Evolutionary conservation across 1,140 invertebrate genomes (phyloP).

Genomic region (Bombus superbus): DNA sequence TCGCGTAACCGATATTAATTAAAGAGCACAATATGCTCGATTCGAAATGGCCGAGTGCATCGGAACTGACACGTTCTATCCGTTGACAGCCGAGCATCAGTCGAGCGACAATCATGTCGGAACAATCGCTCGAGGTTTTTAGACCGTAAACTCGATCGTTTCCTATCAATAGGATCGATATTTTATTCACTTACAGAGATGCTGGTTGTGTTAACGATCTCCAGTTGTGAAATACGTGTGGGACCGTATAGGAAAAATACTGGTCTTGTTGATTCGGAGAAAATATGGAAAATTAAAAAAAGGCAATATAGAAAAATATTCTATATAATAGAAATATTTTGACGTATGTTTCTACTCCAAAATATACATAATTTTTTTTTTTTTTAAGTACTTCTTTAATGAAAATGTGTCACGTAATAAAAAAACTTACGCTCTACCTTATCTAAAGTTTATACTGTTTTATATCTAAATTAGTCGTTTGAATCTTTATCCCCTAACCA

Average conservation of each 20-base stretch:
- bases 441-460: not conserved
- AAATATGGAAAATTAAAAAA: not conserved
- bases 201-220: not conserved
- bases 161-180: not conserved
- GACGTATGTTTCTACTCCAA: no score
- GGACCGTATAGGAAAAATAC: not conserved
- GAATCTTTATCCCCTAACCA: not conserved
- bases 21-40: constrained; percentile 22
- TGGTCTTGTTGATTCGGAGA: no score
- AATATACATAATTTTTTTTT: not conserved
- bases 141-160: not conserved
- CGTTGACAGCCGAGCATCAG: not conserved
- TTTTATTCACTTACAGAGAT: not conserved
- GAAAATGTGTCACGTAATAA: not conserved
- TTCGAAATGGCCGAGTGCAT: constrained; percentile 7
- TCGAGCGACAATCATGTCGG: not conserved
- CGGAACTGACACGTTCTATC: constrained; percentile 10
- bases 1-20: constrained; percentile 40
- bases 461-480: not conserved
- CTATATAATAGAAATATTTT: no score
- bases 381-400: not conserved
- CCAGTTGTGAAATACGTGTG: not conserved
- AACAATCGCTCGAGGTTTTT: not conserved
- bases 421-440: not conserved
- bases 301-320: not conserved